Percentiles rank a stretch among this genome's conserved stretches.
These are phyloP conservation scores for Turnix velox DNA, from an alignment of 2,113 vertebrate species.

Conservation along the genomic window DNA sequence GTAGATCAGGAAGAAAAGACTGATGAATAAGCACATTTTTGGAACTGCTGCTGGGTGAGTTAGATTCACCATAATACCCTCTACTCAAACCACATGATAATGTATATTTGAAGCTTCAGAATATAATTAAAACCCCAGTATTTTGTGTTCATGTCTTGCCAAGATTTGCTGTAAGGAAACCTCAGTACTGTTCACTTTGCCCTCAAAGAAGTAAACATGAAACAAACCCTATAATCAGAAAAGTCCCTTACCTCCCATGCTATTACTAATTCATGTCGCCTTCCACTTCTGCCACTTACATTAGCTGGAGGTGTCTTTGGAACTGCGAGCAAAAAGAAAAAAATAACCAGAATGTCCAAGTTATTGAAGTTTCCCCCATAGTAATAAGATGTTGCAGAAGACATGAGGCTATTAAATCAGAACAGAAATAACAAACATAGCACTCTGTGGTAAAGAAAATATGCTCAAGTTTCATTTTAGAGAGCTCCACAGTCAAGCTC, in stretches of 20 bases:
- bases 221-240: not conserved
- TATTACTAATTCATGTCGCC: conserved; percentile 92
- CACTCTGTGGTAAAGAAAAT: not conserved
- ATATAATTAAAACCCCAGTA: not conserved
- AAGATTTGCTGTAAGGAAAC: not conserved
- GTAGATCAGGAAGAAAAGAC: not conserved
- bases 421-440: not conserved
- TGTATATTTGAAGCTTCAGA: not conserved
- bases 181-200: not conserved
- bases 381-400: not conserved
- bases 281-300: conserved; percentile 92
- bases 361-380: not conserved
- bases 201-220: not conserved
- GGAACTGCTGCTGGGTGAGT: not conserved
- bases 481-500: not conserved
- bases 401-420: not conserved
- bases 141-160: not conserved
- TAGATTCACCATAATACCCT: not conserved
- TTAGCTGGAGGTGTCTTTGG: conserved; percentile 91
- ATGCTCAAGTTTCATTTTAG: not conserved
- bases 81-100: not conserved
- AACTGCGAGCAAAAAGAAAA: conserved; percentile 74
- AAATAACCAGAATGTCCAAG: not conserved
- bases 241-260: conserved; percentile 91
- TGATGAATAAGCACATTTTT: not conserved